phyloP scores from a whole-genome alignment of 2,113 vertebrate genomes.

The Pholis gunnellus region DNA sequence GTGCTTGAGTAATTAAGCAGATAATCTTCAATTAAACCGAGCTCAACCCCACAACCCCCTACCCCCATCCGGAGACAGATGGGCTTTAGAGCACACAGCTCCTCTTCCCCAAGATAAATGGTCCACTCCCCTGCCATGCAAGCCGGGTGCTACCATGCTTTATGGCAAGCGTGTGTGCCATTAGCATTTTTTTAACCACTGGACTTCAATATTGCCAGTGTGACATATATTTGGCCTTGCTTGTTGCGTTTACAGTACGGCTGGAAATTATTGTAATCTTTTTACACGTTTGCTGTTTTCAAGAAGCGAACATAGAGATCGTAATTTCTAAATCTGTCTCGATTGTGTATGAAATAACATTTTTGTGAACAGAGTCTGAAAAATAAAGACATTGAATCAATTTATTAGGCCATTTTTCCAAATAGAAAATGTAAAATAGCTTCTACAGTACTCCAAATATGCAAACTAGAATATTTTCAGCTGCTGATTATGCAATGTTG shows the following conservation, averaged over 20 bases:
- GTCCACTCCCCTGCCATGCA: conserved; percentile 54
- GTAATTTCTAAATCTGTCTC: not conserved
- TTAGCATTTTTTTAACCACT: conserved; percentile 51
- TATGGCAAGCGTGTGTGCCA: conserved; percentile 48
- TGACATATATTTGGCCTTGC: conserved; percentile 42
- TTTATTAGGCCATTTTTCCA: not conserved
- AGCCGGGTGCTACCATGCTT: conserved; percentile 50
- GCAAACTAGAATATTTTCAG: not conserved
- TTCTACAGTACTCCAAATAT: not conserved
- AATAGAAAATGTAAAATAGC: not conserved
- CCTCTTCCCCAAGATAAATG: conserved; percentile 75
- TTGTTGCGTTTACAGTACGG: conserved; percentile 8
- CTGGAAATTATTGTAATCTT: not conserved
- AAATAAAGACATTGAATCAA: not conserved
- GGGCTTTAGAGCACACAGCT: conserved; percentile 58
- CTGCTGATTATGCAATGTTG: not conserved
- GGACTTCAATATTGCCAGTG: conserved; percentile 18
- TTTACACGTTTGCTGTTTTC: not conserved
- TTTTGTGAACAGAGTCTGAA: not conserved
- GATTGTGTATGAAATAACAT: not conserved
- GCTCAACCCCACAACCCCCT: conserved; percentile 70
- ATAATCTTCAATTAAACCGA: conserved; percentile 86
- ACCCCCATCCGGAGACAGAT: conserved; percentile 72
- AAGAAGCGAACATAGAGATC: not conserved
- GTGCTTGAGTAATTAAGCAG: conserved; percentile 86